phyloP scores from a whole-genome alignment of 2,113 vertebrate species.

The Pseudonaja textilis region DNA sequence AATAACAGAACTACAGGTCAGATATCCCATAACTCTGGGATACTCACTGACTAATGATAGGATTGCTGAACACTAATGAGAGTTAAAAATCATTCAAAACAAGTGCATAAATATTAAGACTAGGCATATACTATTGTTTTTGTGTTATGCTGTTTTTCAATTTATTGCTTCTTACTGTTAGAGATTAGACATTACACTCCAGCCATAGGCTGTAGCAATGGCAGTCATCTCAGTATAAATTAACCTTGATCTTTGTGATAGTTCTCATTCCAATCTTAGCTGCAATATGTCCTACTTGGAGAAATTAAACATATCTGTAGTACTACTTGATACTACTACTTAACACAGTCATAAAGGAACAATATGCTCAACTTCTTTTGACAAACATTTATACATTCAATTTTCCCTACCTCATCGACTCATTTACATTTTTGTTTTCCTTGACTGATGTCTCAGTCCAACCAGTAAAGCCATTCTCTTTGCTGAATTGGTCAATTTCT shows the following conservation, averaged over 20 bases:
- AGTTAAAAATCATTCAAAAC: background rate
- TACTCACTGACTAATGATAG: background rate
- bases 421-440: slow-evolving; percentile 84
- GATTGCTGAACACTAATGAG: background rate
- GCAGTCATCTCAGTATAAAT: background rate
- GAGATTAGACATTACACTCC: background rate
- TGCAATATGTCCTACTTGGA: background rate
- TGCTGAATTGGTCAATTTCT: slow-evolving; percentile 81
- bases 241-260: background rate
- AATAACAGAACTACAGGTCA: background rate
- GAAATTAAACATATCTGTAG: background rate
- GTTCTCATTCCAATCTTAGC: background rate
- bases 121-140: background rate
- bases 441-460: slow-evolving; percentile 90
- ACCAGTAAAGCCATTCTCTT: slow-evolving; percentile 79
- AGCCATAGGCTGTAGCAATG: background rate
- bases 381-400: background rate
- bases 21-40: background rate
- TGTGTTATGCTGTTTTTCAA: background rate
- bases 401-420: slow-evolving; percentile 80
- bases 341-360: background rate
- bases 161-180: background rate
- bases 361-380: background rate
- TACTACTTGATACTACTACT: accelerated
- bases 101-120: background rate